Conservation (phyloP, 2,888 invertebrate genomes). For the Cenopis cana region DNA sequence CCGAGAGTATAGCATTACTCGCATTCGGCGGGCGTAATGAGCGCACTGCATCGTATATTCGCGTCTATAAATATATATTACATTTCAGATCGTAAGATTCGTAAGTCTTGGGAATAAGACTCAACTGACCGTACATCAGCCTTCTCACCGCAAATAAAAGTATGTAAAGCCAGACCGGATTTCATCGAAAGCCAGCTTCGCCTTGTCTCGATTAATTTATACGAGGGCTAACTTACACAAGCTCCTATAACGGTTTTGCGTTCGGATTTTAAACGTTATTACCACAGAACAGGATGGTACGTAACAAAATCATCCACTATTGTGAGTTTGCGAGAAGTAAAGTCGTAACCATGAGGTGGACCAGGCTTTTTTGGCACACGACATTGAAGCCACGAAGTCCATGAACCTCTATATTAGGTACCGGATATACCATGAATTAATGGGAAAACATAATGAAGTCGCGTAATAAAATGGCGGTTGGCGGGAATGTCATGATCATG, state of each 20-base stretch:
- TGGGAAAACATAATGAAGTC: constrained; percentile 49
- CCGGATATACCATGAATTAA: constrained; percentile 56
- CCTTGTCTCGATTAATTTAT: constrained; percentile 66
- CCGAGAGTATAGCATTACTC: constrained; percentile 15
- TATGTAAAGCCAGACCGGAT: constrained; percentile 58
- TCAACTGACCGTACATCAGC: constrained; percentile 51
- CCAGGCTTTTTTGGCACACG: constrained; percentile 69
- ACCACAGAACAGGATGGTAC: neutral
- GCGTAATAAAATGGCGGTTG: too few species aligned
- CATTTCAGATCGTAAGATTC: neutral
- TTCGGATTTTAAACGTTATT: constrained; percentile 10
- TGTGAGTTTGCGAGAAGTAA: constrained; percentile 27
- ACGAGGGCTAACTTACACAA: constrained; percentile 46
- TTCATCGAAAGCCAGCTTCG: constrained; percentile 64
- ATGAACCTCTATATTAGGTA: constrained; percentile 62
- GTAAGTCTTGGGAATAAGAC: neutral
- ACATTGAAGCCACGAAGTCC: constrained; percentile 60
- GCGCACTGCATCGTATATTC: constrained; percentile 48
- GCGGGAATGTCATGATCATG: too few species aligned
- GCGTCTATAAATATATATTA: neutral
- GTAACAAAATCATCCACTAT: neutral
- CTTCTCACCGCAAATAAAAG: constrained; percentile 45
- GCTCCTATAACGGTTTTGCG: neutral
- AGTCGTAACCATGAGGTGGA: constrained; percentile 56
- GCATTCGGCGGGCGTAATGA: constrained; percentile 52